phyloP scores from a whole-genome alignment of 92 coral and sea anemone species.

The Heliopora coerulea region DNA sequence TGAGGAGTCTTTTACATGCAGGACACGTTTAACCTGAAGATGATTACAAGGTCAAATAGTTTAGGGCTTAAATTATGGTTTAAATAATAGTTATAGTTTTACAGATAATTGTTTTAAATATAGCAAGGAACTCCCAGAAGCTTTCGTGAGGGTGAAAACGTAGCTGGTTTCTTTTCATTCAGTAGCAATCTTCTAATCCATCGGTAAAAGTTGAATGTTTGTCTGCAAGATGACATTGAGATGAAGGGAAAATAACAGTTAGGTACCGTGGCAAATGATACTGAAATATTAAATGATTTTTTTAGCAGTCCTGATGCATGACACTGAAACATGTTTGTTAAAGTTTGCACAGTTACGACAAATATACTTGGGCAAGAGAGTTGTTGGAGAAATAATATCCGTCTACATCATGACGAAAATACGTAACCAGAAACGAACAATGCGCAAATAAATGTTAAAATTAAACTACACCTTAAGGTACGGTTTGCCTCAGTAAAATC shows the following conservation, averaged over 20 bases:
- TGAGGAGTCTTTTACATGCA: neutral
- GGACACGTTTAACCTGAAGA: neutral
- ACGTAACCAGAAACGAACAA: too few species aligned
- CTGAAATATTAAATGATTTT: too few species aligned
- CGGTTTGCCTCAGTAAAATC: too few species aligned
- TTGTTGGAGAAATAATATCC: too few species aligned
- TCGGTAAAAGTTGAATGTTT: constrained; percentile 37
- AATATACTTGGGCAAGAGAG: too few species aligned
- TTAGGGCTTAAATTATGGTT: constrained; percentile 27
- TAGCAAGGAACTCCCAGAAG: constrained; percentile 33
- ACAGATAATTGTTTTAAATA: neutral
- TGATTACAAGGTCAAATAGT: constrained; percentile 6
- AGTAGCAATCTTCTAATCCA: constrained; percentile 43
- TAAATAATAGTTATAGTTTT: constrained; percentile 14
- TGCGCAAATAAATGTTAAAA: too few species aligned
- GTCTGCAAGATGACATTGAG: constrained; percentile 39
- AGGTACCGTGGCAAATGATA: neutral
- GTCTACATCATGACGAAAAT: too few species aligned
- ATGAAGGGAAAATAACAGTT: constrained; percentile 18
- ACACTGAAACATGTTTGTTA: too few species aligned
- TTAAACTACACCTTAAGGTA: too few species aligned
- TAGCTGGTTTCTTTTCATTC: constrained; percentile 7
- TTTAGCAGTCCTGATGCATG: too few species aligned
- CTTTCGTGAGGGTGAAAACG: constrained; percentile 4
- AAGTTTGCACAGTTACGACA: too few species aligned